Conservation (phyloP, 2,113 vertebrate genomes). For the Lonchura striata region DNA sequence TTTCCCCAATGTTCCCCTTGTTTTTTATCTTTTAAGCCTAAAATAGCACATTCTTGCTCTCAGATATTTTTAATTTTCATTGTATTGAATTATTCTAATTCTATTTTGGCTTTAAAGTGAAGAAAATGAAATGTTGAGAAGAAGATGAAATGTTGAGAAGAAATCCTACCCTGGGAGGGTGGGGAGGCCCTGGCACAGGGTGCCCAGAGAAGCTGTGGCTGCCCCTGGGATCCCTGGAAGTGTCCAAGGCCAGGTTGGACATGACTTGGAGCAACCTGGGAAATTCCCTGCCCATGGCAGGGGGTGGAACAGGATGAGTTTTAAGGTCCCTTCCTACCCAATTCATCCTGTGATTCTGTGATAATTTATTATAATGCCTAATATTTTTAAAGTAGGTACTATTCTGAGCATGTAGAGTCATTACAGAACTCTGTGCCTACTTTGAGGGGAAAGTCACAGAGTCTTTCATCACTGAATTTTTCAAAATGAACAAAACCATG, state of each 20-base stretch:
- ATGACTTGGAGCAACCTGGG: accelerated
- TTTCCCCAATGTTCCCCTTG: not conserved
- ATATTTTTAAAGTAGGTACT: not conserved
- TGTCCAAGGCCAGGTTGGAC: not conserved
- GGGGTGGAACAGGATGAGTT: not conserved
- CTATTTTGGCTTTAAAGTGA: not conserved
- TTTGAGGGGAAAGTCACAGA: not conserved
- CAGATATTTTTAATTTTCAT: not conserved
- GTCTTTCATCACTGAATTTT: not conserved
- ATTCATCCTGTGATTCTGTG: not conserved
- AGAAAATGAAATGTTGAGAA: not conserved
- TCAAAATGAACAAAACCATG: not conserved
- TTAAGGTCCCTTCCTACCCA: not conserved
- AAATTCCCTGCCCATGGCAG: accelerated
- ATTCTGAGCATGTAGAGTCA: not conserved
- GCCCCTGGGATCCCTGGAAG: not conserved
- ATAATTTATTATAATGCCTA: not conserved
- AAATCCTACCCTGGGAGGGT: not conserved
- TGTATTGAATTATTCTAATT: not conserved
- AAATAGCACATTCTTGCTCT: not conserved
- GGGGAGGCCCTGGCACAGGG: accelerated
- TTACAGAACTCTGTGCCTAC: not conserved
- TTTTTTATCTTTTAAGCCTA: not conserved
- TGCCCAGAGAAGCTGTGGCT: not conserved
- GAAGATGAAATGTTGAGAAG: not conserved